Evolutionary conservation across 2,888 invertebrate genomes (phyloP), one percentile per base, ranked within the genome.

Genomic region (Noctua janthe): DNA sequence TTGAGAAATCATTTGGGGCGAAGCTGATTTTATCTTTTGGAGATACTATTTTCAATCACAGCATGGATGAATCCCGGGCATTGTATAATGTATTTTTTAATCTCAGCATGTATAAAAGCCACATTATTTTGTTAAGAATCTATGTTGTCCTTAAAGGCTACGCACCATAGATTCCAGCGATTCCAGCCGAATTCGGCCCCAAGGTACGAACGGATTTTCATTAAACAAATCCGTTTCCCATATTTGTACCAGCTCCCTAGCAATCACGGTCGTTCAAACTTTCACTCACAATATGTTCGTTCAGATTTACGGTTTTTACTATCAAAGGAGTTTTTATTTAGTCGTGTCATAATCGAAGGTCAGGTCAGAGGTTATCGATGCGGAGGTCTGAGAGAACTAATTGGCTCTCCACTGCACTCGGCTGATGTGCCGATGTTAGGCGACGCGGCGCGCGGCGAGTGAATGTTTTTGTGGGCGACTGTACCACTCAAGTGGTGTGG

Each of bases 361-460:
- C 87, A 88, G 88, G 90, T 90, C 87, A 90, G 70, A 79, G 81
- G 86, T 82, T 85, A 88, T 82, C 71, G 89, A 15, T 78, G 76
- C 78, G 81, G 75, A 54, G 77, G 35, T 43, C 80, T 80, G 82
- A 76, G 79, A 76, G 80, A 56, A 84, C 80, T 91, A 91, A 90
- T 90, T 90, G 90, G 88, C 85, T 80, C 90, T 90, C 71, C 81
- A 85, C 87, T 76, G 66, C 80, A 78, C 75, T 86, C 73, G 80
- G 71, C 64, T 70, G 74, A 70, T 78, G 66, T 62, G 35, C 70
- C 78, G 51, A 75, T 85, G 75, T 79, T 89, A 73, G 74, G 39
- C 43, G 82, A 82, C 75, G 75, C 64, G 54, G 62, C 54, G 70
- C 76, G 69, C 64, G 29, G 56, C 23, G 70, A 66, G 62, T 56